phyloP scores from a whole-genome alignment of 2,113 vertebrate species.

The Cyprinodon tularosa region DNA sequence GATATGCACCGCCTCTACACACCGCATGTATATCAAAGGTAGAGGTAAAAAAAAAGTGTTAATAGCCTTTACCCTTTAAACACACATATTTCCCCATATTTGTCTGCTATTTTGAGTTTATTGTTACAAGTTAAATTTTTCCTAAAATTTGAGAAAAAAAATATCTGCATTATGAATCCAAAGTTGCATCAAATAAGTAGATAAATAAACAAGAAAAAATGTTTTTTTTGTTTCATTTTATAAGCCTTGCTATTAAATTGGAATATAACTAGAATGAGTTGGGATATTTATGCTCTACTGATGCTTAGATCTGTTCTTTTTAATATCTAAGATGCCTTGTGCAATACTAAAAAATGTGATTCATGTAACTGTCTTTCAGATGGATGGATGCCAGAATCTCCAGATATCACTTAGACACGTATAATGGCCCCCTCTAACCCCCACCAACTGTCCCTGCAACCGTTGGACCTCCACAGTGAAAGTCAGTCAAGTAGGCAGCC shows the following conservation, averaged over 20 bases:
- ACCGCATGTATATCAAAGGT: not conserved
- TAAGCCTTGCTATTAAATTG: not conserved
- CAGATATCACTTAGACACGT: constrained; percentile 13
- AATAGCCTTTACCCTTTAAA: no score
- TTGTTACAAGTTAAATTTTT: no score
- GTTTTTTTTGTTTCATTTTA: not conserved
- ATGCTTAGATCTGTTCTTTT: not conserved
- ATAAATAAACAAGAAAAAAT: not conserved
- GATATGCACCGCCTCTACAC: not conserved
- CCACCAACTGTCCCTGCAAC: constrained; percentile 36
- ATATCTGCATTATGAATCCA: not conserved
- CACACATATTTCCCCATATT: no score
- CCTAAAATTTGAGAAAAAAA: not conserved
- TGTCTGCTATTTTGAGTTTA: no score
- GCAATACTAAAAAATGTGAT: not conserved
- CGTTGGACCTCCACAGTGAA: constrained; percentile 47
- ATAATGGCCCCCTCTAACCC: constrained; percentile 38
- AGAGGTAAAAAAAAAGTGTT: not conserved
- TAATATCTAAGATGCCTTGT: not conserved
- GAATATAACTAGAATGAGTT: not conserved
- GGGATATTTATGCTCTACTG: not conserved
- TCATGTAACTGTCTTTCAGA: constrained; percentile 14
- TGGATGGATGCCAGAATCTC: constrained; percentile 24
- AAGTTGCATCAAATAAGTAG: not conserved
- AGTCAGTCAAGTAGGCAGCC: constrained; percentile 57